Evolutionary conservation across 2,888 invertebrate genomes (phyloP), one percentile per base, ranked within the genome.

Genomic region (Epiblema foenella): DNA sequence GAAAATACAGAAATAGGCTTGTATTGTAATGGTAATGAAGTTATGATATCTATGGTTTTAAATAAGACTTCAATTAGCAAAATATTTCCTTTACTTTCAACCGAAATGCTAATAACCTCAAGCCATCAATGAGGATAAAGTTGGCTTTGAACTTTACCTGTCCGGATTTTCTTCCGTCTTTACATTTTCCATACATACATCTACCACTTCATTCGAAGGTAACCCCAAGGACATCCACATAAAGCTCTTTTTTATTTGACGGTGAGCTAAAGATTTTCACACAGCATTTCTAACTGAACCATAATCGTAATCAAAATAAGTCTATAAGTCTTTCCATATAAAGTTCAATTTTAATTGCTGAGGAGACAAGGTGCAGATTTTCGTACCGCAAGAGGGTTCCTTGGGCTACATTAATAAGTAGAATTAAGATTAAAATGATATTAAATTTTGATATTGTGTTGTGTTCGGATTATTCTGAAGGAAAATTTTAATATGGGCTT

Each of bases 361-460:
- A 12, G 17, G 39, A n/a, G 66, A 29, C 24, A 78, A 84, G 81
- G 79, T 80, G 77, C 80, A 82, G 82, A 83, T 82, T 85, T 85
- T 81, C 77, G 77, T 80, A 78, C 79, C 77, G 75, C 69, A 64
- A 81, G 82, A 83, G 89, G 90, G 65, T 89, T 89, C 88, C 88
- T 89, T 85, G 84, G 89, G 85, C 82, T 87, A 86, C 88, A 88
- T 90, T 93, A 92, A 92, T 91, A 93, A 93, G 91, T 83, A 88
- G 91, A 89, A 92, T 92, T 92, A 92, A 93, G 93, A 93, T 93
- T 93, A 93, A 91, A 92, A 92, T 91, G 88, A 93, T 93, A 93
- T 93, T 93, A 93, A 93, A 93, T 92, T 93, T 92, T 93, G 89
- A 93, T 91, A 92, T 93, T 93, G 91, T 93, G 91, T 90, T 92